Conservation (phyloP, 2,113 vertebrate genomes). For the Jaculus jaculus region DNA sequence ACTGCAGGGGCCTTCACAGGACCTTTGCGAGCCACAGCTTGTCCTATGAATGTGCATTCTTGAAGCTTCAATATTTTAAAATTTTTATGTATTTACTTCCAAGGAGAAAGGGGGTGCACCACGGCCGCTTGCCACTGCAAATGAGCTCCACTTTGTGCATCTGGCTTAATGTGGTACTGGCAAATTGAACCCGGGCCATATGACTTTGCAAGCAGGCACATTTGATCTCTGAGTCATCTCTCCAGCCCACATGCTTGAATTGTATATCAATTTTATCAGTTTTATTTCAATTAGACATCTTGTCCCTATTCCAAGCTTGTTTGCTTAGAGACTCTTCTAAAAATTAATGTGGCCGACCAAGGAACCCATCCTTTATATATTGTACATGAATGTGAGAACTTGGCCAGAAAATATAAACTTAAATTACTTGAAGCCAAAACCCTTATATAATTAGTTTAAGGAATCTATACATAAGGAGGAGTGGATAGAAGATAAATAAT, state of each 20-base stretch:
- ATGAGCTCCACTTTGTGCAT: too few species aligned
- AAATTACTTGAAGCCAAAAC: neutral
- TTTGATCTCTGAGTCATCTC: too few species aligned
- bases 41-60: neutral
- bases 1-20: too few species aligned
- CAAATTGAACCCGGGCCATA: too few species aligned
- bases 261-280: neutral
- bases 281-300: neutral
- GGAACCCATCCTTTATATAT: neutral
- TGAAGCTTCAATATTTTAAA: too few species aligned
- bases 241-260: neutral
- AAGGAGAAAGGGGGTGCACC: too few species aligned
- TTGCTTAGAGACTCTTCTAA: neutral
- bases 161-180: too few species aligned
- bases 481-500: neutral
- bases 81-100: too few species aligned
- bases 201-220: too few species aligned
- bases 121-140: too few species aligned
- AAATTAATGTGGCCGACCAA: neutral
- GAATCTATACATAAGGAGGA: neutral
- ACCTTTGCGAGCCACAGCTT: neutral
- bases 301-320: neutral
- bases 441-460: neutral
- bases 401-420: neutral
- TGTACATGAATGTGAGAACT: neutral